Conservation (phyloP, 2,113 vertebrate species). For the Mystacornis crossleyi region DNA sequence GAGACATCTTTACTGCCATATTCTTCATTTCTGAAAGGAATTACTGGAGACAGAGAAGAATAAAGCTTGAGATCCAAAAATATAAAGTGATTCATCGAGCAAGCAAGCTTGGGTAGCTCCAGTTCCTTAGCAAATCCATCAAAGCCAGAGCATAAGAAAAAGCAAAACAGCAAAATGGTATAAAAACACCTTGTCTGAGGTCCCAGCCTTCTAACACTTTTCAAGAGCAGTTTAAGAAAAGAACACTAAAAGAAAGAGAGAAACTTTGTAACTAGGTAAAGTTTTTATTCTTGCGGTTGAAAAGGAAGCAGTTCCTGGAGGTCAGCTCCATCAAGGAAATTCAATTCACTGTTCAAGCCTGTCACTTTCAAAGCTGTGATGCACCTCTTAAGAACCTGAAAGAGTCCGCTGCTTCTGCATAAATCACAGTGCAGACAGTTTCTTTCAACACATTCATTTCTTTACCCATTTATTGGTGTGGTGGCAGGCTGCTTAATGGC, state of each 20-base stretch:
- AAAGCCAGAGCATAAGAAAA: slow-evolving; percentile 1
- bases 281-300: slow-evolving; percentile 16
- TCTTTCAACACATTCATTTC: slow-evolving; percentile 17
- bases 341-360: not conserved
- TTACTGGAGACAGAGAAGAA: not conserved
- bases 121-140: slow-evolving; percentile 24
- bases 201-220: not conserved
- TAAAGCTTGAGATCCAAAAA: not conserved
- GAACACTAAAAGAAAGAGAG: not conserved
- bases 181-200: not conserved
- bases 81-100: not conserved
- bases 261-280: slow-evolving; percentile 47
- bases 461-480: not conserved
- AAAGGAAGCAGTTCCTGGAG: slow-evolving; percentile 37
- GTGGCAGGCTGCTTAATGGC: not conserved
- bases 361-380: slow-evolving; percentile 25
- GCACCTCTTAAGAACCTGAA: not conserved
- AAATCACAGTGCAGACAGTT: slow-evolving; percentile 1
- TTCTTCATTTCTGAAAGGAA: not conserved
- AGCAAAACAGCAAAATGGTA: not conserved
- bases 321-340: slow-evolving; percentile 34
- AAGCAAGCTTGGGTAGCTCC: not conserved
- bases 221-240: not conserved
- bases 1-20: not conserved
- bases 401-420: not conserved